These are phyloP conservation scores for Adelognathus sp. DNA, from an alignment of 2,888 invertebrate genomes.

Conservation along the genomic window DNA sequence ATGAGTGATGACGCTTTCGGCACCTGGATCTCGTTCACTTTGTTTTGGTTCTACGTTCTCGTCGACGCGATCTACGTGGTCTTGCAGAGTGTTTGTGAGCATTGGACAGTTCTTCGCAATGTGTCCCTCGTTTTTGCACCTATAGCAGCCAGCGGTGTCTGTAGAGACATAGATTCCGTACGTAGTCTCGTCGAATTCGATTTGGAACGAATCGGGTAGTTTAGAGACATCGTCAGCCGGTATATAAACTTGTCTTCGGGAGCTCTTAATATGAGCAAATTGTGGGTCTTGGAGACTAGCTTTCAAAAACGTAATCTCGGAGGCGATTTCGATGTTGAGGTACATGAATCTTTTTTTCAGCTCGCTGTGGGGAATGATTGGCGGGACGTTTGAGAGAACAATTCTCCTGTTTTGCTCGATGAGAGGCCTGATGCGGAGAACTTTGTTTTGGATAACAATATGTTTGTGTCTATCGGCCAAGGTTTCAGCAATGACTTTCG, in stretches of 20 bases:
- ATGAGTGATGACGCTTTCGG: too few relatives aligned
- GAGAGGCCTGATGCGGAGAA: constrained; percentile 51
- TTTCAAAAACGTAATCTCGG: neutral
- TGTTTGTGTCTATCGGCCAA: constrained; percentile 37
- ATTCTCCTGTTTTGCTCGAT: constrained; percentile 48
- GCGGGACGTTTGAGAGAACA: constrained; percentile 15
- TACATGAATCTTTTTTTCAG: constrained; percentile 3
- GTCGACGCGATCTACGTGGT: neutral
- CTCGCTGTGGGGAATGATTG: constrained; percentile 7
- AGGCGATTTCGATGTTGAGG: neutral
- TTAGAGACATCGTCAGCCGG: constrained; percentile 51
- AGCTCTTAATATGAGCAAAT: constrained; percentile 50
- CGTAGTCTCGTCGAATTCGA: constrained; percentile 46
- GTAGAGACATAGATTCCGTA: constrained; percentile 56
- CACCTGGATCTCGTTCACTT: too few relatives aligned
- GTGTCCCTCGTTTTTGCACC: constrained; percentile 45
- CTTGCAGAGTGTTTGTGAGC: too few relatives aligned
- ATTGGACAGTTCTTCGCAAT: constrained; percentile 22
- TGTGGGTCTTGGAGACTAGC: constrained; percentile 34
- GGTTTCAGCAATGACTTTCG: constrained; percentile 7
- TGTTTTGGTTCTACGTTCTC: neutral
- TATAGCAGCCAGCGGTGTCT: constrained; percentile 33
- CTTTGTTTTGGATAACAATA: constrained; percentile 45
- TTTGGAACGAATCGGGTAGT: constrained; percentile 47
- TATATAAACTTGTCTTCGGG: constrained; percentile 56